Evolutionary conservation across 2,113 vertebrate genomes (phyloP), one percentile per base, ranked within the genome.

Genomic region (Gadus chalcogrammus): DNA sequence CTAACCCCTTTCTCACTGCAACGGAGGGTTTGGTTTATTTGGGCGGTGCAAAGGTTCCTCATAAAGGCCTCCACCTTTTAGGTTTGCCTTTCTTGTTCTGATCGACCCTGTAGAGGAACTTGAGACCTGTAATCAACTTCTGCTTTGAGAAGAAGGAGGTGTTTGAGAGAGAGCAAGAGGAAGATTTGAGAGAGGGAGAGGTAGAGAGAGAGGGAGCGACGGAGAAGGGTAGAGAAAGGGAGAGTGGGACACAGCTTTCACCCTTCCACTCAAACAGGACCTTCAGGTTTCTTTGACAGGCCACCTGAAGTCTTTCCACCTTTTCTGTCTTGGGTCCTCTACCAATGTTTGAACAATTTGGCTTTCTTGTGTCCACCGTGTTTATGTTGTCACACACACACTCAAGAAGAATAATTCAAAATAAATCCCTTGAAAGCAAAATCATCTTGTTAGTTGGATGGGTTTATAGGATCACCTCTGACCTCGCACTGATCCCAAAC

Each of bases 181-280:
- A 7, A 48, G 42, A 48, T 48, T 48, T 48, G 42, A 48, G 42
- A 48, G 5, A 48, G 42, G 38, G 42, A 48, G 5, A 48, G 42
- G 38, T 8, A 48, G 42, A 48, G 2, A 48, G 42, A 48, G 11
- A 48, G 42, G 31, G 31, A 35, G 31, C 6, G 31, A 35, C 31
- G 4, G 31, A 35, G 31, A 35, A 35, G 31, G 31, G 31, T 4
- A 13, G 65, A 70, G 20, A 66, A 28, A 64, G 18, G 24, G 42
- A 70, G 38, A 70, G 12, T 2, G 42, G 42, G 64, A 48, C 27
- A 71, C 20, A 11, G 13, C 48, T 74, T 73, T 64, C 15, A 64
- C n/a, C n/a, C 16, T 69, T 74, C 67, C 70, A 27, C 69, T 64
- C 67, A 84, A 88, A 90, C 89, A 77, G 82, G 90, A 89, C 81